Conservation (phyloP, 2,113 vertebrate genomes). For the Herpailurus yagouaroundi region DNA sequence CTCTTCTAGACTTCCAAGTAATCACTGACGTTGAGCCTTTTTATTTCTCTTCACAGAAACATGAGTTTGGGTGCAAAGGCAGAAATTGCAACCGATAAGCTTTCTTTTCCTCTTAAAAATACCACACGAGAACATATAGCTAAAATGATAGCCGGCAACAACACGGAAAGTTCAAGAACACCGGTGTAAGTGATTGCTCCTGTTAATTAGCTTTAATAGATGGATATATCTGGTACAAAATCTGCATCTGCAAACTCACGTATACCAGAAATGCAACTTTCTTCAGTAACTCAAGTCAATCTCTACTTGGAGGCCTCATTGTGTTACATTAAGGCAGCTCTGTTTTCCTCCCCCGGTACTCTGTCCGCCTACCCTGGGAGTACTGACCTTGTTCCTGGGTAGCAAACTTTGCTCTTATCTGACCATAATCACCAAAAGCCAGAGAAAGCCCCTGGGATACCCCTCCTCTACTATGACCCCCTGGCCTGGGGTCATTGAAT, state of each 20-base stretch:
- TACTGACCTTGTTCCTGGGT: neutral
- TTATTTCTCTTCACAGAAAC: conserved; percentile 86
- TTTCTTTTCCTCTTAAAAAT: conserved; percentile 79
- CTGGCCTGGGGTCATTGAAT: neutral
- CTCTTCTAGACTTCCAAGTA: neutral
- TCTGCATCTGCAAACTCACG: neutral
- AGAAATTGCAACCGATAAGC: conserved; percentile 93
- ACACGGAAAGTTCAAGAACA: conserved; percentile 64
- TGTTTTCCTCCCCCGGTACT: fast-evolving
- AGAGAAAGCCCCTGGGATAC: neutral
- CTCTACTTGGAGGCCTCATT: neutral
- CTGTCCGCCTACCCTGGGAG: neutral
- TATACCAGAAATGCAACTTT: neutral
- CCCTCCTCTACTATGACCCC: neutral
- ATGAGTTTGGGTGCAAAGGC: conserved; percentile 93
- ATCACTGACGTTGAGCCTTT: neutral
- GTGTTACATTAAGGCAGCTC: neutral
- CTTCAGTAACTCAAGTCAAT: neutral
- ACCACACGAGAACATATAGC: conserved; percentile 84
- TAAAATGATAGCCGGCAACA: conserved; percentile 81
- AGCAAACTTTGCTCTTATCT: neutral
- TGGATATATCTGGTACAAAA: no score
- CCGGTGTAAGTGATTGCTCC: conserved; percentile 90
- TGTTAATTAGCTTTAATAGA: neutral
- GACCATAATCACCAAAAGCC: neutral